phyloP scores from a whole-genome alignment of 2,113 vertebrate species.

The Bos taurus region ARS-UCD2.0 NC_037333.1:106287001-106287500 shows the following conservation, averaged over 20 bases:
- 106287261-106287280: neutral
- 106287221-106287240: neutral
- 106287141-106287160: neutral
- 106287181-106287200: no score
- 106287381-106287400: neutral
- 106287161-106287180: neutral
- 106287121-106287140: neutral
- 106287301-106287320: neutral
- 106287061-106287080: no score
- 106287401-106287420: neutral
- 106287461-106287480: neutral
- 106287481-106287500: neutral
- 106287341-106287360: neutral
- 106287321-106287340: neutral
- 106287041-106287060: neutral
- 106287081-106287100: neutral
- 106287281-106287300: neutral
- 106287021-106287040: neutral
- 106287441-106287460: neutral
- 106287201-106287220: neutral
- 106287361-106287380: neutral
- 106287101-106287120: neutral
- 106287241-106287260: no score
- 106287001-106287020: neutral
- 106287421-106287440: neutral